Percentiles rank a stretch among this genome's conserved stretches.
Evolutionary conservation across 2,888 invertebrate species (phyloP).

Genomic region (Pilophorus perplexus): DNA sequence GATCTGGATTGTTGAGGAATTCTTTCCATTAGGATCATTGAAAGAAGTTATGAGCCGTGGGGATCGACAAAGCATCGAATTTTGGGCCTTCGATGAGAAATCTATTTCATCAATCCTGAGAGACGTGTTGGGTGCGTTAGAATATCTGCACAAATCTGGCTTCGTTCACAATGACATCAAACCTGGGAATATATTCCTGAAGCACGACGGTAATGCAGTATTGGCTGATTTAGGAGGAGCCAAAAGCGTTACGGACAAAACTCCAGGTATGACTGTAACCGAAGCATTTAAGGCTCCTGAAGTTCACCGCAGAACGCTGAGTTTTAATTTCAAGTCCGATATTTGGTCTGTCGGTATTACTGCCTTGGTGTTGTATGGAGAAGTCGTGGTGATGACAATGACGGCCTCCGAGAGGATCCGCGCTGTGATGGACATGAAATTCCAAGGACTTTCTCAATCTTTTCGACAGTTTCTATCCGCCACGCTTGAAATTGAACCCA

Average conservation of each 20-base stretch:
- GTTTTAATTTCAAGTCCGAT: neutral
- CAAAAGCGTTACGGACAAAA: neutral
- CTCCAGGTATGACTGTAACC: neutral
- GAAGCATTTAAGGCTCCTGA: neutral
- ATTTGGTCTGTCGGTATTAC: neutral
- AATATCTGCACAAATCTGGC: neutral
- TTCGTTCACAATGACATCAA: neutral
- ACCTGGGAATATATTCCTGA: neutral
- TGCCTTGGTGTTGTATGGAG: neutral
- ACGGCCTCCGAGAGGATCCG: no score
- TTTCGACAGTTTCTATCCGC: no score
- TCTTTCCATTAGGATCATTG: neutral
- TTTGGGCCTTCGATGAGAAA: neutral
- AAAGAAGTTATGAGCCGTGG: neutral
- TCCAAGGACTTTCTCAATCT: no score
- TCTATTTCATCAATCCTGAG: neutral
- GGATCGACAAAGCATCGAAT: no score
- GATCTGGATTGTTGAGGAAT: neutral
- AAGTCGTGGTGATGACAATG: no score
- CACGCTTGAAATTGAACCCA: no score
- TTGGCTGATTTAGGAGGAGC: neutral
- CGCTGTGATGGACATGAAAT: no score
- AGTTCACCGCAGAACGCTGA: neutral
- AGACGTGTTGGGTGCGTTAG: neutral
- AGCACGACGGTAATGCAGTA: neutral